A percentile compares a stretch with the other conserved stretches of the same genome.
Conservation (phyloP, 1,140 invertebrate species). For the Pseudomyrmex sp. region DNA sequence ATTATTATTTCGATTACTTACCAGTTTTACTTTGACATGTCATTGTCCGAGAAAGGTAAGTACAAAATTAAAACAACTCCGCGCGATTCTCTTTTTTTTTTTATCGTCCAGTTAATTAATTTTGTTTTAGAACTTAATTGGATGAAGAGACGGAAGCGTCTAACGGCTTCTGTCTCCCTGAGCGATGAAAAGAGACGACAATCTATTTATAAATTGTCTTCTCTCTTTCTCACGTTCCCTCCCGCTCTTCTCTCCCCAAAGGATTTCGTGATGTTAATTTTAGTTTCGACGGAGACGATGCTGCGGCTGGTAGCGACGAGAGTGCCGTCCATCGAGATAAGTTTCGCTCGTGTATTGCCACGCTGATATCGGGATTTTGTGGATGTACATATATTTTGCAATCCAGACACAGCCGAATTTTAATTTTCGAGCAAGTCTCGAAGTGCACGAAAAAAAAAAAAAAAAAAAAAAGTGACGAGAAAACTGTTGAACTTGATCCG, state of each 20-base stretch:
- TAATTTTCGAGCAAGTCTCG: too few species aligned
- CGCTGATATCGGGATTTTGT: not conserved
- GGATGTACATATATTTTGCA: too few species aligned
- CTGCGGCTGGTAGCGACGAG: conserved; percentile 60
- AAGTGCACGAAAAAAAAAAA: not conserved
- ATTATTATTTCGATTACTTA: too few species aligned
- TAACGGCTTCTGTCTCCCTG: conserved; percentile 34
- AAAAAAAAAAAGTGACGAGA: not conserved
- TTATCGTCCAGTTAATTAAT: not conserved
- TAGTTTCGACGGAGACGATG: conserved; percentile 76
- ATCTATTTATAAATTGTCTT: conserved; percentile 78
- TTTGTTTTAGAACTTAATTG: conserved; percentile 22
- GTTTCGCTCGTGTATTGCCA: conserved; percentile 14
- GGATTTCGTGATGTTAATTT: conserved; percentile 79
- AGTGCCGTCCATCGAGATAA: conserved; percentile 57
- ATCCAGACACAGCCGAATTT: too few species aligned
- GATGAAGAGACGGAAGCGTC: conserved; percentile 30
- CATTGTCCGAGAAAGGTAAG: too few species aligned
- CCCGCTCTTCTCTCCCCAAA: conserved; percentile 50
- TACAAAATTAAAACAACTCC: too few species aligned
- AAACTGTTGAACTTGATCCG: not conserved
- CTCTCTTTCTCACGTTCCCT: conserved; percentile 42
- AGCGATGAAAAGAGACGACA: conserved; percentile 68
- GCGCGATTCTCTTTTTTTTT: too few species aligned
- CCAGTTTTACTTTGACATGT: too few species aligned